A percentile compares a stretch with the other conserved stretches of the same genome.
These are phyloP conservation scores for Invenusta paracnida DNA, from an alignment of 2,888 invertebrate species.

Conservation along the genomic window DNA sequence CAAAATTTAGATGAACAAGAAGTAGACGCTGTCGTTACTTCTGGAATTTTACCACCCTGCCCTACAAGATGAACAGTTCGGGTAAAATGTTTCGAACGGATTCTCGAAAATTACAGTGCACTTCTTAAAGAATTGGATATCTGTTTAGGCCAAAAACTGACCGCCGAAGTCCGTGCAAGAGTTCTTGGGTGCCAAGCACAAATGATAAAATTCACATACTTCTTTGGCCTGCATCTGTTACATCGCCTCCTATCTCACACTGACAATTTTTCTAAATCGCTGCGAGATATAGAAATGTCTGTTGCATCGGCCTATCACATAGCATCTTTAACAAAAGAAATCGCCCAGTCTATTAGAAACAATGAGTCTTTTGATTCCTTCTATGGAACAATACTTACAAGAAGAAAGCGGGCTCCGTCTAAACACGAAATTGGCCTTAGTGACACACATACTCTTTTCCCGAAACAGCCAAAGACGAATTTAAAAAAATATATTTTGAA, in stretches of 20 bases:
- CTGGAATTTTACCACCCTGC: background rate
- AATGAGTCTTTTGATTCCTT: background rate
- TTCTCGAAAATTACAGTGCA: background rate
- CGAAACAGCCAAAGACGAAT: background rate
- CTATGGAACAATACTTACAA: background rate
- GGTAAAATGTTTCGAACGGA: too few species aligned
- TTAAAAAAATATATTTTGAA: background rate
- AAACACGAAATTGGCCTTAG: slow-evolving; percentile 21
- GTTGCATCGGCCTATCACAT: background rate
- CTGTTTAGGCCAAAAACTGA: background rate
- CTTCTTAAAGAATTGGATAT: background rate
- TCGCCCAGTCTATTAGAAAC: background rate
- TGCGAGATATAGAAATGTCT: background rate
- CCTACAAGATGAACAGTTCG: background rate
- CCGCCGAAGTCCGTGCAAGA: background rate
- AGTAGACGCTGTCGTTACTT: background rate
- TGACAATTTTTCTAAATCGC: background rate
- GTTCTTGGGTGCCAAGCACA: background rate
- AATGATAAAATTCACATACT: background rate
- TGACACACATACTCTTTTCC: slow-evolving; percentile 14
- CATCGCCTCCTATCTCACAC: background rate
- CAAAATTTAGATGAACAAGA: background rate
- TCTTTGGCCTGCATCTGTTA: background rate
- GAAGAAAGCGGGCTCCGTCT: background rate
- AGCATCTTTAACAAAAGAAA: background rate